Evolutionary conservation across 2,113 vertebrate species (phyloP), one percentile per base, ranked within the genome.

Genomic region (Macroglossus sobrinus): DNA sequence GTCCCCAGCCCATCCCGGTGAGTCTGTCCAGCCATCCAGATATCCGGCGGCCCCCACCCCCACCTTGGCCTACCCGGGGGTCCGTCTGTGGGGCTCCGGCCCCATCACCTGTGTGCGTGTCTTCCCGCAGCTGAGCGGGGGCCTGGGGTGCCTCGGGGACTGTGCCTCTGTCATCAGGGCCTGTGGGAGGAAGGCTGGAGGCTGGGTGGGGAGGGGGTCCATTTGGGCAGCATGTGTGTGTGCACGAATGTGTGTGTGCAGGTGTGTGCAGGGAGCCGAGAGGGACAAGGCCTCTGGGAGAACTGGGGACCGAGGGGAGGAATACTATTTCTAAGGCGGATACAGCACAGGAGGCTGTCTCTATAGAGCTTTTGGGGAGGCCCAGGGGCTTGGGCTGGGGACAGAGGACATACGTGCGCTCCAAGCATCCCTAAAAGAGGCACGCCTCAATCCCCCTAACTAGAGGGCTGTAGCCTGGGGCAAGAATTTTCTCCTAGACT

Each of bases 1-100:
- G 98, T 99, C 99, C 97, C 99, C 99, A 98, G 99, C 99, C 98
- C 99, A 99, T 97, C 99, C 99, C 98, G 99, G 99, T 99, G 98
- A 99, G 99, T 97, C 69, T 86, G 89, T 82, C 87, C 21, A 85
- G 92, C 92, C 55, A 76, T 94, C 91, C 40, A 66, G 84, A 61
- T 59, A 68, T 90, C 82, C 50, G 18, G 74, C 30, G 75, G 80
- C 85, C 87, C 87, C 80, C 74, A 38, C 63, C 50, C 66, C 74
- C 33, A 28, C 47, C 76, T 68, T 5, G 18, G 84, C 87, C 85
- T 33, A 69, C 76, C n/a, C n/a, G 0, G 26, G 81, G 92, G 95
- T 87, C 87, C 53, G 85, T 71, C 47, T 50, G 86, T 76, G 3
- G 95, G 45, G 19, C 91, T 40, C 84, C 2, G 11, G 30, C 55